Conservation (phyloP, 2,888 invertebrate genomes). For the Agonopterix arenella region DNA sequence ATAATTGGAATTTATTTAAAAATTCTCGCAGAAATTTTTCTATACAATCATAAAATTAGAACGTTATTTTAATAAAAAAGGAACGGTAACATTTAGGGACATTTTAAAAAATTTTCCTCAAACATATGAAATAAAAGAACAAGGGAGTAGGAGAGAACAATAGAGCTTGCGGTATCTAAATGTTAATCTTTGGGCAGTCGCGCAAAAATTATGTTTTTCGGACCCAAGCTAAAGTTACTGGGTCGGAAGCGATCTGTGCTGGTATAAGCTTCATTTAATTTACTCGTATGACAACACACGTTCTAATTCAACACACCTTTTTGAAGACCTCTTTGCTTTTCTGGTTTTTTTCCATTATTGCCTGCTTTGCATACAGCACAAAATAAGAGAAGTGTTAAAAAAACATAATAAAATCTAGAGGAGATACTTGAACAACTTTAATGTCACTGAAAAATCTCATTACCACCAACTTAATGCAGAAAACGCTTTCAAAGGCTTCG, state of each 20-base stretch:
- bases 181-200: constrained; percentile 74
- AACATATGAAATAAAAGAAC: constrained; percentile 17
- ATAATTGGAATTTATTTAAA: too few relatives aligned
- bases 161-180: constrained; percentile 65
- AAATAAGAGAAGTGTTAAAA: not conserved
- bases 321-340: too few relatives aligned
- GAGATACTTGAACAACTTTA: constrained; percentile 14
- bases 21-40: too few relatives aligned
- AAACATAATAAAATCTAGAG: constrained; percentile 3
- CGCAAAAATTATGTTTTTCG: constrained; percentile 77
- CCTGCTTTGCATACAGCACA: not conserved
- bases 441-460: constrained; percentile 46
- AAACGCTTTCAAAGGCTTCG: constrained; percentile 61
- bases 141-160: constrained; percentile 48
- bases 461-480: constrained; percentile 45
- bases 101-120: too few relatives aligned
- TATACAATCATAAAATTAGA: too few relatives aligned
- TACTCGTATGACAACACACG: constrained; percentile 7
- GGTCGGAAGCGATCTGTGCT: constrained; percentile 38
- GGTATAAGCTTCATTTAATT: constrained; percentile 16
- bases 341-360: too few relatives aligned
- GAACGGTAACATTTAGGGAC: too few relatives aligned
- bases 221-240: constrained; percentile 37
- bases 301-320: too few relatives aligned
- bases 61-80: too few relatives aligned